A percentile compares a stretch with the other conserved stretches of the same genome.
Conservation (phyloP, 2,888 invertebrate species). For the Gortyna flavago region DNA sequence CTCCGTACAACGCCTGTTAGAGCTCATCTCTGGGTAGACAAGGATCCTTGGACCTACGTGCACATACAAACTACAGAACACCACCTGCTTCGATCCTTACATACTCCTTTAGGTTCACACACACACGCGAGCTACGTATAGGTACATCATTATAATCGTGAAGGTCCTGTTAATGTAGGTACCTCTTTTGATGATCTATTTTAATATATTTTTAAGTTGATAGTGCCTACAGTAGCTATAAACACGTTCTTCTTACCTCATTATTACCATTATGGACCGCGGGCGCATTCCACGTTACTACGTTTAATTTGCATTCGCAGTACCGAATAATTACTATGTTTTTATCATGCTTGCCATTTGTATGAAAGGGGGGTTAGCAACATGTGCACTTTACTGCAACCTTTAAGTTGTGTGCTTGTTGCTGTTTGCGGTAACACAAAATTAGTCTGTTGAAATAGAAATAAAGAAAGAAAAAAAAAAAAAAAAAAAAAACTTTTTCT, state of each 20-base stretch:
- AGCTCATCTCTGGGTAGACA: no score
- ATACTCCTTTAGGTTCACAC: background rate
- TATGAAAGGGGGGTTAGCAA: slow-evolving; percentile 4
- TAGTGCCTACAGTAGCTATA: slow-evolving; percentile 14
- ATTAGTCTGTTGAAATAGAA: background rate
- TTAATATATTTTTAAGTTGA: background rate
- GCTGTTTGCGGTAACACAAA: background rate
- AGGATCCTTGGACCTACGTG: background rate
- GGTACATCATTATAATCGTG: background rate
- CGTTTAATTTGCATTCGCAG: slow-evolving; percentile 56
- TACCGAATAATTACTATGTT: slow-evolving; percentile 51
- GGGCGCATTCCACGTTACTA: slow-evolving; percentile 15
- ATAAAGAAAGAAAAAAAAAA: background rate
- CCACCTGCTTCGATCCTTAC: no score
- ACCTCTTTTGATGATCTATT: slow-evolving; percentile 9
- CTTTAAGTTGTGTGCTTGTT: background rate
- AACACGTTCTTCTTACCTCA: slow-evolving; percentile 27
- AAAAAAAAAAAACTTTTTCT: no score
- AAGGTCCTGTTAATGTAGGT: background rate
- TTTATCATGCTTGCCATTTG: slow-evolving; percentile 44
- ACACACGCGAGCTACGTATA: background rate
- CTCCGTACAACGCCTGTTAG: no score
- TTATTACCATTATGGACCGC: slow-evolving; percentile 19
- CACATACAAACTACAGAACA: background rate
- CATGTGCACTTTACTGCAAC: background rate